A percentile compares a stretch with the other conserved stretches of the same genome.
Conservation (phyloP, 2,797 vertebrate genomes). For the Ctenosaura bakeri region DNA sequence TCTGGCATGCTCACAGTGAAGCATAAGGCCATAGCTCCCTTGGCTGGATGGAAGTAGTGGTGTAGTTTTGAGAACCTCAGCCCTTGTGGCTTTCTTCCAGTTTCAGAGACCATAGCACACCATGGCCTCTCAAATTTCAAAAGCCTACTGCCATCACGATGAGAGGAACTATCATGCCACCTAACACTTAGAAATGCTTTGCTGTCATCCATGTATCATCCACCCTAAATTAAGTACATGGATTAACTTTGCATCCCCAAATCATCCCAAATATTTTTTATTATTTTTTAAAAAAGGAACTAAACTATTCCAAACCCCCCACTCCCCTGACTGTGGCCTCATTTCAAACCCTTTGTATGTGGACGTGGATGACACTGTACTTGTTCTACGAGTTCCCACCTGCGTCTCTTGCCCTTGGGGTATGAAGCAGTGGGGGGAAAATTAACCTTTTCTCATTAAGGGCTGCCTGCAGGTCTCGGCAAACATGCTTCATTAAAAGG, state of each 20-base stretch:
- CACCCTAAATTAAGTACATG: fast-evolving
- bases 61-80: background rate
- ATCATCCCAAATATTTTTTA: background rate
- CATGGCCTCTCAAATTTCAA: background rate
- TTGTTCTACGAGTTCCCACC: background rate
- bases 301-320: background rate
- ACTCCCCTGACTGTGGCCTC: too few species aligned
- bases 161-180: background rate
- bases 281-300: background rate
- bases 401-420: fast-evolving
- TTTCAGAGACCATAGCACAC: background rate
- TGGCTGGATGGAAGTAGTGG: too few species aligned
- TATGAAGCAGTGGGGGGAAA: background rate
- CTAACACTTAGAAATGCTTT: background rate
- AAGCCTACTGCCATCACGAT: background rate
- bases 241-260: fast-evolving
- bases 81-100: background rate
- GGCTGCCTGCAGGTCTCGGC: background rate
- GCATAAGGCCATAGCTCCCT: background rate
- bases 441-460: background rate
- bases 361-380: background rate
- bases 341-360: background rate
- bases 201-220: background rate
- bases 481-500: background rate
- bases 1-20: background rate